Base-by-base conservation (phyloP, 2,797 vertebrate species). In the Semaprochilodus insignis region DNA sequence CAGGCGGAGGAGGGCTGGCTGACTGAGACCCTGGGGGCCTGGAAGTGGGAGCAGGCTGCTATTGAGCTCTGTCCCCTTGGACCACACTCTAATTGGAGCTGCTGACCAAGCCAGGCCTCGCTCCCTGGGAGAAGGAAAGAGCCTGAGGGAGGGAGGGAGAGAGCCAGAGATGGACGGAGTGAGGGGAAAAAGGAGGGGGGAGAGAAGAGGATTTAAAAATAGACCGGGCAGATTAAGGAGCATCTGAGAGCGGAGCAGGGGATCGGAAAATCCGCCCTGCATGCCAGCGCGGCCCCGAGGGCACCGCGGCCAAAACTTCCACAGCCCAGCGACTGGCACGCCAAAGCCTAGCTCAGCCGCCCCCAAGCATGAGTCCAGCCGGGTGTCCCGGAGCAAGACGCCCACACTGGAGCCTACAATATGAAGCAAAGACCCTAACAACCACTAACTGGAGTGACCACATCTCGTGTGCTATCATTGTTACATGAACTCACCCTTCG, bases 201-300 rank as follows among this genome's bases (percentile, higher is more conserved):
- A 52, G 77, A 23, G 65, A 78, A 69, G 78, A 74, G 54, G 82
- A 80, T 80, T 91, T 93, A 94, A 93, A 94, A 94, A 95, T 95
- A 95, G 94, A 89, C 83, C 83, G 51, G 88, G 89, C 92, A 94
- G 93, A 94, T 95, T 95, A 94, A 93, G 86, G 88, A 95, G 93
- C 93, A 93, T 92, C 93, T 94, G 93, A 94, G 89, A 92, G 92
- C 91, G 10, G 90, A 88, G 90, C 91, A 89, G 93, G 93, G 91
- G 91, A 93, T 94, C 91, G 91, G 92, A 93, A 94, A 93, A 92
- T 92, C 92, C 92, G 90, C 86, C 83, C 79, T 75, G 87, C 80
- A 69, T 90, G 91, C 90, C 92, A 92, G 88, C 87, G 88, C 88
- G 88, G 91, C 89, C 90, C 73, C 84, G 62, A 57, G 78, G 70